Conservation (phyloP, 2,113 vertebrate species). For the Hypomesus transpacificus region DNA sequence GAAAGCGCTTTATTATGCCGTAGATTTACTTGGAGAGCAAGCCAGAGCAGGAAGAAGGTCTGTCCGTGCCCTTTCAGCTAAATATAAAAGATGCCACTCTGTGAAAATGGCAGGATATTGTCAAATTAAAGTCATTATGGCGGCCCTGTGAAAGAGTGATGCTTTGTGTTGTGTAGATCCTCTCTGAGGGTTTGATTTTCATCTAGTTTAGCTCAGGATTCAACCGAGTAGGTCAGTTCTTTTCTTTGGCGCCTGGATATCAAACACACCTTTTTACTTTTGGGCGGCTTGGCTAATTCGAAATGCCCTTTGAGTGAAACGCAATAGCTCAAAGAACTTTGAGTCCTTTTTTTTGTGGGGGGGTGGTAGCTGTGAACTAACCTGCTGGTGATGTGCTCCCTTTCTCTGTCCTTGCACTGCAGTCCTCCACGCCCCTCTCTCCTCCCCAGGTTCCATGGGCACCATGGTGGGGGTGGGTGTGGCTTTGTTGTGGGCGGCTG, state of each 20-base stretch:
- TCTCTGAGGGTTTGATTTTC: not conserved
- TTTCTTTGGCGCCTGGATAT: too few relatives aligned
- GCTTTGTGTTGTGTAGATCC: not conserved
- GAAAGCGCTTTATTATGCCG: slow-evolving; percentile 53
- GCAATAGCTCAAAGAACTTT: too few relatives aligned
- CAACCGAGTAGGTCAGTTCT: not conserved
- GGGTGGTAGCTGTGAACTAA: too few relatives aligned
- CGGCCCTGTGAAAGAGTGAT: slow-evolving; percentile 9
- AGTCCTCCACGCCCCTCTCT: not conserved
- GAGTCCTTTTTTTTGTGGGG: too few relatives aligned
- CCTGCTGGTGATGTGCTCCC: too few relatives aligned
- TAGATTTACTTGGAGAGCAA: slow-evolving; percentile 34
- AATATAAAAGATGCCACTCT: slow-evolving; percentile 33
- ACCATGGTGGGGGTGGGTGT: not conserved
- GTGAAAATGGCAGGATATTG: slow-evolving; percentile 25
- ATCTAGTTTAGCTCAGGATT: not conserved
- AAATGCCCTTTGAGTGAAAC: too few relatives aligned
- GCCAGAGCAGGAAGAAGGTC: slow-evolving; percentile 29
- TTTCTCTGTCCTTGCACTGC: too few relatives aligned
- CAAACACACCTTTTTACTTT: too few relatives aligned
- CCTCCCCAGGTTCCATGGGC: not conserved
- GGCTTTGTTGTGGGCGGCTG: not conserved
- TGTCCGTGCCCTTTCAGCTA: slow-evolving; percentile 37
- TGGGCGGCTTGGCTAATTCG: too few relatives aligned
- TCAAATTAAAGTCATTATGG: slow-evolving; percentile 39